Evolutionary conservation across 2,888 invertebrate species (phyloP), one percentile per base, ranked within the genome.

Genomic region (Sinentomon sp.): DNA sequence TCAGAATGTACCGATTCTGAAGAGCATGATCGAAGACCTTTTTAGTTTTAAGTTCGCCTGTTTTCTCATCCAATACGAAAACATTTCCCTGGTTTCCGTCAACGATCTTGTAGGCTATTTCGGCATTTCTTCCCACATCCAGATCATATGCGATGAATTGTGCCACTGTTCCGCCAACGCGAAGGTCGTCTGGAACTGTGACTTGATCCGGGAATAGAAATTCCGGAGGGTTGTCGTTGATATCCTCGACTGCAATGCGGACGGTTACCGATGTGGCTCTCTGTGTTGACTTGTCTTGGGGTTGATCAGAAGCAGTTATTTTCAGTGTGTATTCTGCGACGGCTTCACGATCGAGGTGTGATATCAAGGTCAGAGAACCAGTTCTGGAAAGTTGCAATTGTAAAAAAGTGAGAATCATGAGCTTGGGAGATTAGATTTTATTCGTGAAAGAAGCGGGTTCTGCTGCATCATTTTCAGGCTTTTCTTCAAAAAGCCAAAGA

Each of bases 81-180:
- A 92, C 89, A 48, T 82, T 77, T 57, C 92, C 89, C 44, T 76
- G 75, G 56, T 97, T 92, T 2, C 92, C 92, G 51, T 85, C 83
- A 30, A 92, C 82, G 45, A 94, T 92, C 53, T 85, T 83, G 54
- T 92, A 94, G 17, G 77, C 61, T 26, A 66, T 51, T 37, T 77
- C 67, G 41, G 73, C 67, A 31, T 77, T 71, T 51, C 85, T 82
- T 30, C 68, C 63, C 18, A 74, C 78, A 52, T 85, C 83, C 17
- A 66, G 66, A 51, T 92, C 89, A 42, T 72, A 61, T n/a, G 89
- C 89, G 36, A 77, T 61, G 3, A 87, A 64, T 39, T 59, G 54
- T 28, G 53, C 50, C 16, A 60, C 43, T 17, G 46, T 45, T 3
- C 52, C 43, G 12, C 55, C 54, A 43, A 48, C 28, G 2, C 59